Base-by-base conservation (phyloP, 2,113 vertebrate species). In the Neoarius graeffei region DNA sequence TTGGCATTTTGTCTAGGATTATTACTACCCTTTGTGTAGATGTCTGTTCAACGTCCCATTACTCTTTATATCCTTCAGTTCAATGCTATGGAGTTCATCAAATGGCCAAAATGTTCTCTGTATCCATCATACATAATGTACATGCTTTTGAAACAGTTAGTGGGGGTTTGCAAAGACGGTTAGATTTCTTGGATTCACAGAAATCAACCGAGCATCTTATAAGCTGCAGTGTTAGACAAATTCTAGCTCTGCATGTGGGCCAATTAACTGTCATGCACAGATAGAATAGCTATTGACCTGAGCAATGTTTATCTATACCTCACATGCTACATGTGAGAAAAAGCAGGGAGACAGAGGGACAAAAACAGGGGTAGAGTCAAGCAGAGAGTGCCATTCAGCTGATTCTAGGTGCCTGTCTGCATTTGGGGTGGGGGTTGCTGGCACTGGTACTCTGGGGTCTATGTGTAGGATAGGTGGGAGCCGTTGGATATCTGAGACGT, bases 401-500 rank as follows among this genome's bases (percentile, higher is more conserved):
- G 71, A 84, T 42, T 59, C 89, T 89, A 88, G 88, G 64, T 89
- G 89, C 84, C 86, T 83, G 87, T 90, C 83, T 50, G 52, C 79
- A 82, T 86, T 69, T 89, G 85, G 87, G 83, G 35, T 86, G 10
- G 50, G 52, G 56, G 85, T 87, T 27, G 42, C 52, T 81, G 84
- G 86, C 81, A 87, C 81, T 66, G 79, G 79, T 85, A 81, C 74
- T 86, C 85, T 83, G 91, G 79, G 20, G 80, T 88, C 95, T 99
- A 99, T 96, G 98, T 99, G 91, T 97, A 99, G 96, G 98, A 99
- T 96, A 99, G 96, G 93, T 99, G 98, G 92, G 98, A 99, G 95
- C 98, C 98, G 93, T 99, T 99, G 95, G 98, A 99, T 95, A 99
- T 98, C 91, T 99, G 98, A 94, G 98, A 99, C 93, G 97, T 97